Evolutionary conservation across 2,888 invertebrate species (phyloP).

Genomic region (Psylliodes chrysocephalus): DNA sequence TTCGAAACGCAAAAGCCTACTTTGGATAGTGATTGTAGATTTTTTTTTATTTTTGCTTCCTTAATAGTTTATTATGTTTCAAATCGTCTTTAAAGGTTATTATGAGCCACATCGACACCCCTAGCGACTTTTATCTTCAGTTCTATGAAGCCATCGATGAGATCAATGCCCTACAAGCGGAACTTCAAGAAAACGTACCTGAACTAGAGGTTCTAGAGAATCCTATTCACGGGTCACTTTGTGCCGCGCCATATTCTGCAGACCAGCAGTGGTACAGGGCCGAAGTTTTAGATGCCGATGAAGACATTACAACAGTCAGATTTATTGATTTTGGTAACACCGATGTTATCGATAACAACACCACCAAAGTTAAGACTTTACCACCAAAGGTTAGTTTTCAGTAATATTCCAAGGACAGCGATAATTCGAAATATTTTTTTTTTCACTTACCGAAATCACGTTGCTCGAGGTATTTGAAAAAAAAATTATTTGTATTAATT

Average conservation of each 20-base stretch:
- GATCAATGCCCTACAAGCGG: slow-evolving; percentile 72
- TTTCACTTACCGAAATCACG: no score
- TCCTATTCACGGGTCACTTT: slow-evolving; percentile 72
- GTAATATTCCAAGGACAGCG: no score
- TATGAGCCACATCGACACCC: slow-evolving; percentile 79
- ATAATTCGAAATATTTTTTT: no score
- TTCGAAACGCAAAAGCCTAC: no score
- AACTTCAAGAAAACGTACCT: slow-evolving; percentile 70
- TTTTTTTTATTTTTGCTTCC: no score
- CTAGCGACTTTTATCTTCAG: slow-evolving; percentile 81
- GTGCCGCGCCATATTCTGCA: slow-evolving; percentile 82
- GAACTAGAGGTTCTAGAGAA: slow-evolving; percentile 68
- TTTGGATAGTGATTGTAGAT: no score
- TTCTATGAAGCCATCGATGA: slow-evolving; percentile 68
- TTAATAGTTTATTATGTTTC: no score
- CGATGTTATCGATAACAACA: slow-evolving; percentile 75
- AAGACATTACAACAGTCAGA: slow-evolving; percentile 79
- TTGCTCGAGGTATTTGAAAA: no score
- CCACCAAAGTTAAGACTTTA: slow-evolving; percentile 71
- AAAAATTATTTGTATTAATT: no score
- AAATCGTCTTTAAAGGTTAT: slow-evolving; percentile 65
- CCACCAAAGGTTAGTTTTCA: slow-evolving; percentile 66
- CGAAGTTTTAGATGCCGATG: slow-evolving; percentile 81
- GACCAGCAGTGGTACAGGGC: slow-evolving; percentile 93
- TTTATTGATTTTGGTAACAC: slow-evolving; percentile 85